Conservation (phyloP, 1,140 invertebrate genomes). For the Ceratosolen fusciceps region DNA sequence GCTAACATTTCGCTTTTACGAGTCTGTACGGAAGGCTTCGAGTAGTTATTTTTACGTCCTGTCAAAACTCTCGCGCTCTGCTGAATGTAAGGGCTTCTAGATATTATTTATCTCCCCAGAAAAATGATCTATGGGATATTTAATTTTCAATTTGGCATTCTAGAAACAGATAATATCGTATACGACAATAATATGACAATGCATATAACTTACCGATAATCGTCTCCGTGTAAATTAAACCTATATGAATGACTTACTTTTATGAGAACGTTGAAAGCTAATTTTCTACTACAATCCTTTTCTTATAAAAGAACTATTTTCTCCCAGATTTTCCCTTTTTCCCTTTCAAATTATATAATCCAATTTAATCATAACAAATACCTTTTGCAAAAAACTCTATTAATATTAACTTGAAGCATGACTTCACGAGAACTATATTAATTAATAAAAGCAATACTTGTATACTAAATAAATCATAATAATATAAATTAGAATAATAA, state of each 20-base stretch:
- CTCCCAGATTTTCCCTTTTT: too few species aligned
- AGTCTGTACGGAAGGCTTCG: neutral
- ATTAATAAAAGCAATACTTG: too few species aligned
- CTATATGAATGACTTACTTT: neutral
- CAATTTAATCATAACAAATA: too few species aligned
- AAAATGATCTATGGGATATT: neutral
- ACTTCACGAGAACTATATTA: too few species aligned
- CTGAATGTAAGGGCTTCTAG: neutral
- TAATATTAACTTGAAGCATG: too few species aligned
- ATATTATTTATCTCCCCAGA: neutral
- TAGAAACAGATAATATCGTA: neutral
- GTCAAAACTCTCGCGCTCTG: slow-evolving; percentile 1
- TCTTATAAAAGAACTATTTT: too few species aligned
- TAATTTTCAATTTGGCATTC: neutral
- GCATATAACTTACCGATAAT: neutral
- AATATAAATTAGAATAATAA: too few species aligned
- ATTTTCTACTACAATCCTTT: neutral
- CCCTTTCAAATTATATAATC: too few species aligned
- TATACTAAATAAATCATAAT: too few species aligned
- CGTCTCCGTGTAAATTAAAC: neutral
- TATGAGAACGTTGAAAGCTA: neutral
- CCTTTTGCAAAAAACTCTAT: too few species aligned
- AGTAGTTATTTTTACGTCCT: slow-evolving; percentile 33
- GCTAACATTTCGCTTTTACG: slow-evolving; percentile 15
- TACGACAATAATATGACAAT: neutral